Evolutionary conservation across 2,888 invertebrate species (phyloP).

Genomic region (Clivina fossor): DNA sequence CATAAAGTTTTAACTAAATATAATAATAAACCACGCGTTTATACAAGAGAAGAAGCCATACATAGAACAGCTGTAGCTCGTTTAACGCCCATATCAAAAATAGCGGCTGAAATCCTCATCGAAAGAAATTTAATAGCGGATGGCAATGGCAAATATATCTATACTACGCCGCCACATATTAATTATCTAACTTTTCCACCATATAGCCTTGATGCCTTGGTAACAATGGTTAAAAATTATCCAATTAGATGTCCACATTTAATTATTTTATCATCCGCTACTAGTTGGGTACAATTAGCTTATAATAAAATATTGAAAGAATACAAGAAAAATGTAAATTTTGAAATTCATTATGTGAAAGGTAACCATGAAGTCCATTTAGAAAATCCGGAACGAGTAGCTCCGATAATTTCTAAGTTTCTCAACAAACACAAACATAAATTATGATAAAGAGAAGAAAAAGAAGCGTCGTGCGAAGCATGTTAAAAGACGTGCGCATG

Average conservation of each 20-base stretch:
- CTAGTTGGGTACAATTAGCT: not conserved
- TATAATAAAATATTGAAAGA: not conserved
- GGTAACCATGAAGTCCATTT: conserved; percentile 67
- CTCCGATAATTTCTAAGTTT: conserved; percentile 46
- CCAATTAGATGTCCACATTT: conserved; percentile 42
- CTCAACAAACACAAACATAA: conserved; percentile 42
- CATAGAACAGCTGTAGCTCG: conserved; percentile 55
- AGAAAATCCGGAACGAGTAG: conserved; percentile 58
- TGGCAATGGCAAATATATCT: conserved; percentile 55
- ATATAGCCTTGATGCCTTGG: conserved; percentile 48
- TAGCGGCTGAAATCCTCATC: conserved; percentile 56
- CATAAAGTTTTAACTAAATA: too few relatives aligned
- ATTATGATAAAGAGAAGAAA: too few relatives aligned
- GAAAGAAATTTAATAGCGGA: conserved; percentile 53
- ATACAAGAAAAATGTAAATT: conserved; percentile 39
- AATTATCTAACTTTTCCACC: conserved; percentile 51
- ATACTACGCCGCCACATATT: conserved; percentile 60
- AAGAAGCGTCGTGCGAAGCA: too few relatives aligned
- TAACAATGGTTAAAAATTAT: conserved; percentile 43
- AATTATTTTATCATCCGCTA: conserved; percentile 38
- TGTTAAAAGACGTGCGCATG: too few relatives aligned
- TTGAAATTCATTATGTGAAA: conserved; percentile 50
- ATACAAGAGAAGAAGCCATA: conserved; percentile 55
- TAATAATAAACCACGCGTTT: too few relatives aligned
- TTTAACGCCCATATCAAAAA: conserved; percentile 47